Evolutionary conservation across 2,113 vertebrate genomes (phyloP), one percentile per base, ranked within the genome.

Genomic region (Monarcha castaneiventris): DNA sequence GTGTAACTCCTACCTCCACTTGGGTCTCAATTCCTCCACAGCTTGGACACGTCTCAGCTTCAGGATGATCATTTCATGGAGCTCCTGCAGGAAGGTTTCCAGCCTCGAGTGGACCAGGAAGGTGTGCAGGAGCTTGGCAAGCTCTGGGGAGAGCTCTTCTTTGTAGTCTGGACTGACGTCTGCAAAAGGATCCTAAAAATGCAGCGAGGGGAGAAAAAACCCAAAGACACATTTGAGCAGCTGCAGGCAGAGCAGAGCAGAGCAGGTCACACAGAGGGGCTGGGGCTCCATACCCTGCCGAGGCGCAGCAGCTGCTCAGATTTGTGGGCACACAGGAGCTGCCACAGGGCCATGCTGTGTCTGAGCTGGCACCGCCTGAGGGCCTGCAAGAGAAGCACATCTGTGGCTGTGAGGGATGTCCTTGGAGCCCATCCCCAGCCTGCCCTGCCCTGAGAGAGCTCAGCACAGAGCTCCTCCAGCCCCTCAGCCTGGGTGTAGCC

Each of bases 31-130:
- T 8, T 93, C 93, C n/a, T 94, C 96, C 19, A 97, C 97, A 11
- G 97, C 87, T 5, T 49, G 90, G 30, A 96, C 81, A 26, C 37
- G 95, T 90, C 97, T 98, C 52, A 99, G 97, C 62, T 91, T 98
- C 80, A 99, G 89, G 84, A 98, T 11, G 16, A 99, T 98, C 97
- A 99, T 98, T 93, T 99, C 99, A 0, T 99, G 99, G 88, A 99
- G 98, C 97, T 99, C 99, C 93, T 99, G 96, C 63, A 99, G 97
- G 95, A 99, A 99, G 49, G 76, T 44, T 55, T 99, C 98, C n/a
- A 98, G 96, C 11, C 97, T 97, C 16, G 92, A 93, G 81, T 98
- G 98, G 7, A 97, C 96, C 43, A 99, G 98, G 97, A 98, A 99
- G 5, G 88, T 52, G 18, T 91, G 97, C 55, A 99, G 98, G 48